Base-by-base conservation (phyloP, 2,888 invertebrate species). In the Thyatira batis region DNA sequence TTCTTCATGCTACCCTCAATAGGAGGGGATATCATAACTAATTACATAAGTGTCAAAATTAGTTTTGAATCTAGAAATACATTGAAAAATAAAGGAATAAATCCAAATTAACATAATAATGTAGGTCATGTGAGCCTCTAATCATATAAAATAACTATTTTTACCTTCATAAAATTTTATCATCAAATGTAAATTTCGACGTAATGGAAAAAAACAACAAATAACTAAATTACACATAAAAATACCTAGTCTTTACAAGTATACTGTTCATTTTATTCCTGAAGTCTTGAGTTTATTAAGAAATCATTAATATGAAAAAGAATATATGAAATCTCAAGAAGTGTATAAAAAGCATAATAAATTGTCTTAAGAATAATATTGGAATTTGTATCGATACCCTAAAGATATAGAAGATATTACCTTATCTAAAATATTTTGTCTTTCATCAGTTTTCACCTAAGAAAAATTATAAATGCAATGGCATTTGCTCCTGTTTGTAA, bases 401-500 rank as follows among this genome's bases (percentile, higher is more conserved):
- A 25, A n/a, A 50, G 43, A 48, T 50, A 55, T 45, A 55, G 51
- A 39, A 39, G n/a, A 33, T 39, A 8, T 8, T 39, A 39, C 39
- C 17, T 58, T 56, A 56, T 57, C 45, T 61, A 54, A 53, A 60
- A 53, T 56, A 28, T 49, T 63, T 51, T 65, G 69, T 76, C 68
- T 76, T 71, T 73, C 63, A 65, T 66, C 56, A 61, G 50, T 28
- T 57, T 51, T 64, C 61, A 65, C 49, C 58, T 61, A 65, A 63
- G 61, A 13, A 0, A 39, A 61, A 71, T 85, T 85, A 90, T 66
- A 88, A 86, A 84, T 92, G 92, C 71, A 78, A 76, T 51, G 93
- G 85, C 72, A 94, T 87, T 78, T 97, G 96, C 82, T 97, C 97
- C 74, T 96, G 95, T 84, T 98, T 97, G 85, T 98, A 97, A 59